Conservation (phyloP, 2,113 vertebrate genomes). For the Nyctereutes procyonoides region DNA sequence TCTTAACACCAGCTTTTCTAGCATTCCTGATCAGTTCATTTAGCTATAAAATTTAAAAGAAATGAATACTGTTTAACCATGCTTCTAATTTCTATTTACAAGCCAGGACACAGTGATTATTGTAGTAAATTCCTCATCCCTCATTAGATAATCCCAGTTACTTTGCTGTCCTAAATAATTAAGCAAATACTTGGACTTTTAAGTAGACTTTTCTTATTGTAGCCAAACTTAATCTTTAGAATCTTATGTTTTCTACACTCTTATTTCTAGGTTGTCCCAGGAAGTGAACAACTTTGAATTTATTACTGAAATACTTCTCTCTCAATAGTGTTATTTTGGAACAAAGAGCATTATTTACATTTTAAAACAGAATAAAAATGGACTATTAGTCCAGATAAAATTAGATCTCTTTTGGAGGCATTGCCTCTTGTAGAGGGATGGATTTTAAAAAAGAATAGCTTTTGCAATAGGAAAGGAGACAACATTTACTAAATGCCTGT, state of each 20-base stretch:
- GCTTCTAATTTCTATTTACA: background rate
- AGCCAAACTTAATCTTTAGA: background rate
- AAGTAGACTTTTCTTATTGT: background rate
- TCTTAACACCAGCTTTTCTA: background rate
- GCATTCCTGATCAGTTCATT: constrained; percentile 12
- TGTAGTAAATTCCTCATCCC: constrained; percentile 19
- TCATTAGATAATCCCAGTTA: constrained; percentile 23
- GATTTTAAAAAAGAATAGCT: background rate
- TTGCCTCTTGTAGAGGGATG: background rate
- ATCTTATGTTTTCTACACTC: background rate
- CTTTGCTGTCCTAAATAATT: background rate
- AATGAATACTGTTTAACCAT: background rate
- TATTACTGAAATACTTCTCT: constrained; percentile 36
- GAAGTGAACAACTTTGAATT: constrained; percentile 9
- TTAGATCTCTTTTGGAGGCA: background rate
- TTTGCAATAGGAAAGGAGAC: background rate
- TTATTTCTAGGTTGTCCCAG: constrained; percentile 17
- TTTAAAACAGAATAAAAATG: constrained; percentile 47
- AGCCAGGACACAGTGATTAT: background rate
- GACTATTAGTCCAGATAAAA: constrained; percentile 11
- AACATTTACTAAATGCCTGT: background rate
- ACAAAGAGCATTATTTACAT: background rate
- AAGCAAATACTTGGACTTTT: background rate
- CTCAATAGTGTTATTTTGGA: background rate
- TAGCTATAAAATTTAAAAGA: constrained; percentile 25